A percentile compares a stretch with the other conserved stretches of the same genome.
Evolutionary conservation across 2,113 vertebrate species (phyloP).

Genomic region (Bos javanicus): DNA sequence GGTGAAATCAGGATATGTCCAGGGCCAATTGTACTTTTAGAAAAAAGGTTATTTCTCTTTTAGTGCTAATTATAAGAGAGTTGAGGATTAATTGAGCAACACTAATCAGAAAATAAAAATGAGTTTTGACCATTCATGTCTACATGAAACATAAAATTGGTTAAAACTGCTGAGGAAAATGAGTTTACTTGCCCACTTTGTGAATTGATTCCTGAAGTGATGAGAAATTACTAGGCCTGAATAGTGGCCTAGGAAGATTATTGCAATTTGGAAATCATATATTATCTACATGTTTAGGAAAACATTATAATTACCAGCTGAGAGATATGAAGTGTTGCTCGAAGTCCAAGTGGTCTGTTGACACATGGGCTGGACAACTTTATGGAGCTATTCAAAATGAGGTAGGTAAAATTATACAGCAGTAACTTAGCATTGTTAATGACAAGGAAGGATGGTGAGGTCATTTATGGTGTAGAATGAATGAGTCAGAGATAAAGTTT

Average conservation of each 20-base stretch:
- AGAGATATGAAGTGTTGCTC: slow-evolving; percentile 55
- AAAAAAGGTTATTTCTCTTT: slow-evolving; percentile 65
- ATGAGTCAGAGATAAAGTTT: slow-evolving; percentile 37
- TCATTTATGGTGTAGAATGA: neutral
- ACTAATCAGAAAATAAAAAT: slow-evolving; percentile 71
- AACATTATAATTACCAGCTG: slow-evolving; percentile 51
- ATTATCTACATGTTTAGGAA: slow-evolving; percentile 58
- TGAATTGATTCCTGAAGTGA: slow-evolving; percentile 41
- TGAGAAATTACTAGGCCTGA: neutral
- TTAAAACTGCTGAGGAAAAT: slow-evolving; percentile 51
- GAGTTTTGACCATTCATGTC: slow-evolving; percentile 44
- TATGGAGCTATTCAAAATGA: slow-evolving; percentile 43
- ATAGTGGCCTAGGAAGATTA: neutral
- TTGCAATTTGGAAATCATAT: slow-evolving; percentile 29
- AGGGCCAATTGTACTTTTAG: slow-evolving; percentile 59
- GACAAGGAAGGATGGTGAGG: neutral
- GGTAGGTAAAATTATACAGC: slow-evolving; percentile 3
- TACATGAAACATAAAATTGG: slow-evolving; percentile 22
- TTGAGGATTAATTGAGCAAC: slow-evolving; percentile 60
- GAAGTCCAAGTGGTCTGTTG: slow-evolving; percentile 71
- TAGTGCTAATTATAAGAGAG: slow-evolving; percentile 43
- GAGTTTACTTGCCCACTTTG: slow-evolving; percentile 15
- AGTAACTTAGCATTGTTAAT: slow-evolving; percentile 4
- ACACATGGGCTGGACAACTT: slow-evolving; percentile 46
- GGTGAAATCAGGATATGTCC: slow-evolving; percentile 72